Evolutionary conservation across 1,140 invertebrate genomes (phyloP).

Genomic region (Halictus rubicundus): DNA sequence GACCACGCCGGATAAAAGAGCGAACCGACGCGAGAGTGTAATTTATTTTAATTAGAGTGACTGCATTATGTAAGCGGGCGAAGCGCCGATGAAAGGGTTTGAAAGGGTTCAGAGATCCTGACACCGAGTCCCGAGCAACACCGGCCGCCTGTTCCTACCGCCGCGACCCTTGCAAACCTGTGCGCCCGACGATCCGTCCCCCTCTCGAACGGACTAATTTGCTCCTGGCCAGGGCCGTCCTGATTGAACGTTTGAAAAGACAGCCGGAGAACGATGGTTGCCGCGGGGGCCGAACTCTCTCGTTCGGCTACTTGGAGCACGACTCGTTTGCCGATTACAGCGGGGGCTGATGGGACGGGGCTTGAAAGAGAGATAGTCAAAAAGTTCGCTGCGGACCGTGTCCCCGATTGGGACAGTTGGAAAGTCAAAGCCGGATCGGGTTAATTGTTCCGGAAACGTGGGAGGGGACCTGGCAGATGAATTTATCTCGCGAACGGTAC

Average conservation of each 20-base stretch:
- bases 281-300: background rate
- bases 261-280: background rate
- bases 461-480: background rate
- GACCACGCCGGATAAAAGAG: constrained; percentile 65
- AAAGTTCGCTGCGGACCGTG: background rate
- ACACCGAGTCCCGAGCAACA: constrained; percentile 54
- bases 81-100: constrained; percentile 75
- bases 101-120: constrained; percentile 73
- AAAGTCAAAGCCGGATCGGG: background rate
- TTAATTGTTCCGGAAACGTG: background rate
- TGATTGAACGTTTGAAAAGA: constrained; percentile 44
- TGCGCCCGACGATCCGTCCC: constrained; percentile 31
- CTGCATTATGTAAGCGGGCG: constrained; percentile 78
- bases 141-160: constrained; percentile 33
- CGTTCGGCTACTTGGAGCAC: background rate
- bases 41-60: constrained; percentile 81
- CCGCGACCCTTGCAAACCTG: constrained; percentile 58
- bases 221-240: constrained; percentile 58
- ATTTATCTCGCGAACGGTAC: background rate
- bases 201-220: constrained; percentile 78
- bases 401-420: background rate
- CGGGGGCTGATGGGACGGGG: background rate
- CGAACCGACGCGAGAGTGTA: constrained; percentile 68
- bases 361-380: background rate
- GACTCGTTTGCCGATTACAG: constrained; percentile 17